Evolutionary conservation across 2,797 vertebrate genomes (phyloP), one percentile per base, ranked within the genome.

Genomic region (Enteromius anoplus): DNA sequence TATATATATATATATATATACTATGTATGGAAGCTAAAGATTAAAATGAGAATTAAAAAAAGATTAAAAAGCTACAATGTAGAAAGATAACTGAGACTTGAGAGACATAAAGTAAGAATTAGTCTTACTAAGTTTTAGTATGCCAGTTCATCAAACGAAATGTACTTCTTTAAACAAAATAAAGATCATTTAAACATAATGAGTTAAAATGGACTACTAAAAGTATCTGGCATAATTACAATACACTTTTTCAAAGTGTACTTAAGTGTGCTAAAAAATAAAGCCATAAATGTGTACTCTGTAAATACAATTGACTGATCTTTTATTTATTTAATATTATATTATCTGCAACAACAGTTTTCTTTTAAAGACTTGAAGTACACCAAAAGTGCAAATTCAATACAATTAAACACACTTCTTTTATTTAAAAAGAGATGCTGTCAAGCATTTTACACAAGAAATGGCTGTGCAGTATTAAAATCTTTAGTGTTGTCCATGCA

Each of bases 241-340:
- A 10, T 2, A 0, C 17, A 10, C 32, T 21, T 21, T 66, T 21
- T 65, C 19, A 65, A 51, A 51, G 17, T 51, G 5, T 7, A 51
- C 49, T 19, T 51, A 66, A 10, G 34, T 34, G 17, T 21, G 8
- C 9, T 5, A 66, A 66, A 26, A 51, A 51, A 21, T 53, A 53
- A 53, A 53, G 19, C 19, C 51, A 53, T 21, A 53, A 53, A 53
- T 53, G 51, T 53, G 51, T 53, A 9, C 51, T 8, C 51, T n/a
- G 51, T 53, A 68, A n/a, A 19, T n/a, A n/a, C 34, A 37, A 19
- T n/a, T 40, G 40, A 40, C 2, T 40, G 34, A 21, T 34, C 65
- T 69, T 69, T 69, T 69, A 69, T 69, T 69, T 42, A 21, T n/a
- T 69, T 42, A 40, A n/a, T 68, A 42, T 68, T n/a, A 21, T 40